phyloP scores from a whole-genome alignment of 2,888 invertebrate genomes.

The Drosophila dives region DNA sequence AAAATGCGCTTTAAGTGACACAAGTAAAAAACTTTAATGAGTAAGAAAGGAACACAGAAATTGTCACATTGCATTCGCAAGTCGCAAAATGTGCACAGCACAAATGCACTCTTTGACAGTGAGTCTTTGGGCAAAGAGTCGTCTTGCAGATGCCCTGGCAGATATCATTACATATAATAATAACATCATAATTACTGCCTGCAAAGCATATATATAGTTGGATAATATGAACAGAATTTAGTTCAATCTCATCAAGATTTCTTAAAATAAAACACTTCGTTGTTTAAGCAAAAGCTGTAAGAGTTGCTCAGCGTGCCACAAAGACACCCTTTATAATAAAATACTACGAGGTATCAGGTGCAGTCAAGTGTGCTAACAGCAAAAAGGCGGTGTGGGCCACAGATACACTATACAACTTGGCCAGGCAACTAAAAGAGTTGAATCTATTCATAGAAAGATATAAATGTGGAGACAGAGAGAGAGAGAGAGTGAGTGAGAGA shows the following conservation, averaged over 20 bases:
- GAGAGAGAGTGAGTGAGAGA: neutral
- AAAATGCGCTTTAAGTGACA: conserved; percentile 65
- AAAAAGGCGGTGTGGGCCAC: conserved; percentile 47
- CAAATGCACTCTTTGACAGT: conserved; percentile 21
- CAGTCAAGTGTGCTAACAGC: conserved; percentile 54
- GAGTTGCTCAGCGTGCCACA: neutral
- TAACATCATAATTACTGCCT: neutral
- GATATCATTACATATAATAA: neutral
- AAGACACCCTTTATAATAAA: neutral
- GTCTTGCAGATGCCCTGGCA: conserved; percentile 13
- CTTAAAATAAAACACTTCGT: neutral
- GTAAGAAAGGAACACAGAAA: conserved; percentile 53
- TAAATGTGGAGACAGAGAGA: neutral
- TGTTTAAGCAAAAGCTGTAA: neutral
- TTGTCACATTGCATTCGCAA: conserved; percentile 66
- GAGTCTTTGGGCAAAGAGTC: neutral
- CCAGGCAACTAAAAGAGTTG: conserved; percentile 29
- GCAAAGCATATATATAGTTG: neutral
- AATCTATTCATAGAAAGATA: conserved; percentile 16
- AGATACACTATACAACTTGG: conserved; percentile 13
- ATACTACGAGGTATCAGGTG: conserved; percentile 11
- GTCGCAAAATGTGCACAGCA: neutral
- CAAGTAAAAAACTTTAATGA: conserved; percentile 61
- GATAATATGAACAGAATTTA: neutral
- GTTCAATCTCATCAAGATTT: neutral